Evolutionary conservation across 53 echinoderm and acorn worm genomes (phyloP), one percentile per base, ranked within the genome.

Genomic region (Echinarachnius parma): DNA sequence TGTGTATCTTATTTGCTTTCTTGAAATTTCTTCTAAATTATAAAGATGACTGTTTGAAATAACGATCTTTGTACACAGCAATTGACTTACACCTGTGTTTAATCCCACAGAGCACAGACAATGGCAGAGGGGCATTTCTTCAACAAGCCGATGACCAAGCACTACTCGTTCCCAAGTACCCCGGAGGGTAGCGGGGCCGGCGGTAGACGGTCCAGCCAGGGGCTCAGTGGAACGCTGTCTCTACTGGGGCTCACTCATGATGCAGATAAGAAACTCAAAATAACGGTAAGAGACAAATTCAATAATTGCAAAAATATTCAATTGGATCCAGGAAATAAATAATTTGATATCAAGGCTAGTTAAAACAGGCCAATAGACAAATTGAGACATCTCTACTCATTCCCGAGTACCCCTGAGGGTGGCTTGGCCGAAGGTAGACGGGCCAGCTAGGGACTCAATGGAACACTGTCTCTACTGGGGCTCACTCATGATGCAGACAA

Each of bases 321-420:
- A n/a, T n/a, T n/a, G n/a, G n/a, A n/a, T n/a, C n/a, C n/a, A n/a
- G n/a, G n/a, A n/a, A n/a, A n/a, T n/a, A n/a, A n/a, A n/a, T n/a
- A n/a, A n/a, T n/a, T n/a, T n/a, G n/a, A n/a, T n/a, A n/a, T n/a
- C n/a, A n/a, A n/a, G n/a, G n/a, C n/a, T n/a, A n/a, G n/a, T n/a
- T n/a, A n/a, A n/a, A n/a, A n/a, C n/a, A n/a, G n/a, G n/a, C n/a
- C n/a, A n/a, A n/a, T n/a, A n/a, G n/a, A n/a, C n/a, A n/a, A n/a
- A n/a, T n/a, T 83, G 34, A 69, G 58, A 13, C 87, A 83, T 55
- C 83, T 87, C 64, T 87, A 91, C 80, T 83, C 83, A n/a, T 91
- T 59, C 53, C 75, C 75, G 31, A 53, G 78, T 15, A 80, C 66
- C 34, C 62, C 80, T 53, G 77, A 87, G 30, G 64, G 45, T 2